Evolutionary conservation across 2,113 vertebrate genomes (phyloP).

Genomic region (Candoia aspera): DNA sequence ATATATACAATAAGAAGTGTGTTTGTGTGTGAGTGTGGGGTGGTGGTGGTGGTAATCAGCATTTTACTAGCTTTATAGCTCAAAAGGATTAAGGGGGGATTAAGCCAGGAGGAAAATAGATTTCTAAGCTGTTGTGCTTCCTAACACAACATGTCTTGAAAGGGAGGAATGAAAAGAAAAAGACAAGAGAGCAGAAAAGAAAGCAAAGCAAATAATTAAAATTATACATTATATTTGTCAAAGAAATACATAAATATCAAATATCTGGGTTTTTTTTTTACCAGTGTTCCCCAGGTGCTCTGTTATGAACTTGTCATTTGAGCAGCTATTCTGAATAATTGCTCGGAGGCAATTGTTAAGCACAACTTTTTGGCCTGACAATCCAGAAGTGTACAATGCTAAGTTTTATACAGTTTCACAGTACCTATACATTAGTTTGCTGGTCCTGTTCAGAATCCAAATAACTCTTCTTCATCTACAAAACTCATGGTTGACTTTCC

Average conservation of each 20-base stretch:
- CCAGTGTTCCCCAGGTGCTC: background rate
- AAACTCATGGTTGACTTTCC: background rate
- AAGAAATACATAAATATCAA: background rate
- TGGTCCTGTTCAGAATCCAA: background rate
- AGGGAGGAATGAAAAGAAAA: background rate
- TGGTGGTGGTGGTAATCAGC: background rate
- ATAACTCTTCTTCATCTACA: background rate
- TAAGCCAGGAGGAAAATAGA: conserved; percentile 66
- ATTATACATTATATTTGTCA: background rate
- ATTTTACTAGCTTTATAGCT: conserved; percentile 61
- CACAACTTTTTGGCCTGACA: background rate
- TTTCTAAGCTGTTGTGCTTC: conserved; percentile 60
- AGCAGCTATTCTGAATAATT: background rate
- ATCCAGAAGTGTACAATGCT: background rate
- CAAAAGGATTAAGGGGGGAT: conserved; percentile 66
- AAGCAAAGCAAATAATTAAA: conserved; percentile 18
- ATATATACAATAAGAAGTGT: conserved; percentile 50
- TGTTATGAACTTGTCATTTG: background rate
- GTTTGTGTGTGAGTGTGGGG: background rate
- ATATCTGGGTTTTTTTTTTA: background rate
- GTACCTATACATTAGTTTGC: background rate
- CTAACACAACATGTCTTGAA: background rate
- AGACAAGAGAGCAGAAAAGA: conserved; percentile 10
- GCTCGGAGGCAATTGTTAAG: background rate
- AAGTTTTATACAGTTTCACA: background rate